These are phyloP conservation scores for Paraplagusia blochii DNA, from an alignment of 2,113 vertebrate species.

Conservation along the genomic window DNA sequence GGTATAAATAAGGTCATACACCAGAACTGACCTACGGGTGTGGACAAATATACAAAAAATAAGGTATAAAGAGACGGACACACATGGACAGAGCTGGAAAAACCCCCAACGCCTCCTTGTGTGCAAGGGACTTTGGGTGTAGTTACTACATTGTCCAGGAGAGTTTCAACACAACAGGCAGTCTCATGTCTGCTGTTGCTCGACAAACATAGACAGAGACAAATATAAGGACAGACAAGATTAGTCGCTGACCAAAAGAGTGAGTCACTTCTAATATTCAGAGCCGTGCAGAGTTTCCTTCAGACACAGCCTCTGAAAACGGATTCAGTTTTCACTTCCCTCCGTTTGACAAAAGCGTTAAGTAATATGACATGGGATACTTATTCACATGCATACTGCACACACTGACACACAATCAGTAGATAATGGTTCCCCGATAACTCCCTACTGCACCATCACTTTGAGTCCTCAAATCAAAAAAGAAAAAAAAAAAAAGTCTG, in stretches of 20 bases:
- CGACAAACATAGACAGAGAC: conserved; percentile 6
- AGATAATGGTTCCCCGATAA: neutral
- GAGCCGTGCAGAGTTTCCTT: conserved; percentile 26
- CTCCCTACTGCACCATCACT: too few species aligned
- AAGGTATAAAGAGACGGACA: neutral
- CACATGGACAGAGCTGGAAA: conserved; percentile 45
- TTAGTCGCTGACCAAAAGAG: conserved; percentile 10
- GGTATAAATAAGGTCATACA: conserved; percentile 28
- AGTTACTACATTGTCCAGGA: neutral
- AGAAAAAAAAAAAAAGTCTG: too few species aligned
- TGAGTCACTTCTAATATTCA: conserved; percentile 44
- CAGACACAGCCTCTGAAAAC: conserved; percentile 18
- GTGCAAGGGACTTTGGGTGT: conserved; percentile 4
- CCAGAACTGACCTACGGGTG: conserved; percentile 28
- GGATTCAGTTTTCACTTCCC: conserved; percentile 17
- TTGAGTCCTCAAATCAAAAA: too few species aligned
- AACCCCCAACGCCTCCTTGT: conserved; percentile 3
- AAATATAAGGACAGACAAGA: neutral
- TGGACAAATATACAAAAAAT: conserved; percentile 13
- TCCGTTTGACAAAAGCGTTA: conserved; percentile 4
- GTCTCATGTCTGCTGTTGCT: neutral
- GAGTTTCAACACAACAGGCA: neutral
- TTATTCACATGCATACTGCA: neutral
- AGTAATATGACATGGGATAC: neutral
- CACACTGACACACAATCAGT: neutral